Conservation (phyloP, 92 coral and sea anemone genomes). For the Meandrina meandrites region DNA sequence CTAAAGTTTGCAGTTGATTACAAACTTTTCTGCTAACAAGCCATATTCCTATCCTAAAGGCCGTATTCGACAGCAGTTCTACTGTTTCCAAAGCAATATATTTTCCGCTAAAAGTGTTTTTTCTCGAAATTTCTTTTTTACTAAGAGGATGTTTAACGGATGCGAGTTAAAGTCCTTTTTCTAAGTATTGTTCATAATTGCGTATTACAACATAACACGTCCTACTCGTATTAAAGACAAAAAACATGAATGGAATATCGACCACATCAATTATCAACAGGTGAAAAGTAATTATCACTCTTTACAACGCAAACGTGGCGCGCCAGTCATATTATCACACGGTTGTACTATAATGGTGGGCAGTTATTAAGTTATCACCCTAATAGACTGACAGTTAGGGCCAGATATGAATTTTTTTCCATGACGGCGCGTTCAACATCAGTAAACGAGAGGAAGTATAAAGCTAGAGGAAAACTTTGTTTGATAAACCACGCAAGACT, state of each 20-base stretch:
- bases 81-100: not conserved
- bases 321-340: not conserved
- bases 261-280: not conserved
- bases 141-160: not conserved
- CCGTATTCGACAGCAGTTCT: not conserved
- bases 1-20: not conserved
- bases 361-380: slow-evolving; percentile 21
- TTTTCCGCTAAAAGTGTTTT: not conserved
- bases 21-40: not conserved
- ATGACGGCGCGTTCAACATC: slow-evolving; percentile 4
- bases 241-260: slow-evolving; percentile 6
- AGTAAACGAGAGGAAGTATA: not conserved
- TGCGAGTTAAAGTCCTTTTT: not conserved
- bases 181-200: not conserved
- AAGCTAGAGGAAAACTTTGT: not conserved
- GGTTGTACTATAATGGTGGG: not conserved
- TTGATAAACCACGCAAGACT: slow-evolving; percentile 16
- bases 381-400: slow-evolving; percentile 5
- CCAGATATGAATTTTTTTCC: not conserved
- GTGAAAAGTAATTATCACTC: slow-evolving; percentile 5
- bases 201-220: not conserved
- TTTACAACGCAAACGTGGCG: slow-evolving; percentile 4
- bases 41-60: not conserved
- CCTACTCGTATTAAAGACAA: slow-evolving; percentile 13
- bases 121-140: not conserved